Evolutionary conservation across 2,113 vertebrate species (phyloP).

Genomic region (Nettapus auritus): DNA sequence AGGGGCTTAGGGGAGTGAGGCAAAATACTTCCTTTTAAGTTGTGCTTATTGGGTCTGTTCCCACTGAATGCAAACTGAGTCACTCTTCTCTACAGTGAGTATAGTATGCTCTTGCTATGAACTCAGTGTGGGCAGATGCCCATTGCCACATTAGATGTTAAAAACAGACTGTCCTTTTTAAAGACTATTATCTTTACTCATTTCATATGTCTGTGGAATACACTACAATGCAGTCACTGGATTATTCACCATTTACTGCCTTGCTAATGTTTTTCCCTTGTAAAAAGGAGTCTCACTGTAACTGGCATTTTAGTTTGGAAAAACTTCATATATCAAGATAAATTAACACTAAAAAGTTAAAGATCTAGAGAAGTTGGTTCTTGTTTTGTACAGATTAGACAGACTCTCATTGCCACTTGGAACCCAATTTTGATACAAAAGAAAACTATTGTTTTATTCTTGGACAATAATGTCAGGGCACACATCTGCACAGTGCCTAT

Average conservation of each 20-base stretch:
- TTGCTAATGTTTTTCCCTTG: neutral
- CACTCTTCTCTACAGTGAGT: neutral
- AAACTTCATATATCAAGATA: neutral
- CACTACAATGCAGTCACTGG: neutral
- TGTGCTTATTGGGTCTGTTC: neutral
- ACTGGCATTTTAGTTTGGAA: neutral
- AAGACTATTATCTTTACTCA: neutral
- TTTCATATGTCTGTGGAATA: neutral
- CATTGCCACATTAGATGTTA: neutral
- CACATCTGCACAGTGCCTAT: neutral
- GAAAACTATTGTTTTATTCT: neutral
- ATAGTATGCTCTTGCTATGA: neutral
- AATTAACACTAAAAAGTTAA: neutral
- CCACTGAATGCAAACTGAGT: neutral
- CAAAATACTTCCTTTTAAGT: neutral
- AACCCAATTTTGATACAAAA: neutral
- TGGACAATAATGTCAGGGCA: neutral
- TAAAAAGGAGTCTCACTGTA: neutral
- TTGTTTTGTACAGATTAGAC: neutral
- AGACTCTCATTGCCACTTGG: neutral
- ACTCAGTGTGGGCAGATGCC: neutral
- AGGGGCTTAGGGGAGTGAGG: neutral
- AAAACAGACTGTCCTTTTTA: neutral
- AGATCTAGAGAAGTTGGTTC: neutral
- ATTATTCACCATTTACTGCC: neutral